Percentiles rank a stretch among this genome's conserved stretches.
Evolutionary conservation across 2,888 invertebrate genomes (phyloP).

Genomic region (Napeogenes inachia): DNA sequence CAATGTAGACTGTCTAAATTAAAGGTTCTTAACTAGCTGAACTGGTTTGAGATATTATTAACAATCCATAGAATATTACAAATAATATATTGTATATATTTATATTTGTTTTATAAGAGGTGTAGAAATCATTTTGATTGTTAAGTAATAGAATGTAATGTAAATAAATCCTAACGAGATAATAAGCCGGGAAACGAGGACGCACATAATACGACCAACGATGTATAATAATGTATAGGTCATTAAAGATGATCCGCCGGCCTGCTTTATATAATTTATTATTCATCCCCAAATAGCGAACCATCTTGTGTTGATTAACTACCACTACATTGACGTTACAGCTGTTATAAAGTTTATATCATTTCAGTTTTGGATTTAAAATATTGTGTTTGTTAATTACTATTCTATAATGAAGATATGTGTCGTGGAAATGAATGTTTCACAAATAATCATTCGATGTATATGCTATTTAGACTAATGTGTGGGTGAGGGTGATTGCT

Average conservation of each 20-base stretch:
- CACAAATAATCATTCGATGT: too few species aligned
- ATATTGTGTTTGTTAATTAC: too few species aligned
- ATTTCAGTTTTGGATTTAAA: too few species aligned
- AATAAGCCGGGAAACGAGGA: conserved; percentile 29
- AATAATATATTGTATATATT: background rate
- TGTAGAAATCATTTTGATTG: background rate
- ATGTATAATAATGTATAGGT: conserved; percentile 52
- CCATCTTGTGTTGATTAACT: conserved; percentile 26
- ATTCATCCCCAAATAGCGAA: conserved; percentile 14
- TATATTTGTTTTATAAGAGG: background rate
- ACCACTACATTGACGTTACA: conserved; percentile 20
- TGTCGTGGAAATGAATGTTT: background rate
- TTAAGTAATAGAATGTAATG: background rate
- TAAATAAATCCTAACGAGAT: conserved; percentile 8
- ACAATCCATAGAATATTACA: too few species aligned
- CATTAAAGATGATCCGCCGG: conserved; percentile 49
- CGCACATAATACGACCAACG: conserved; percentile 35
- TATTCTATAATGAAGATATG: too few species aligned
- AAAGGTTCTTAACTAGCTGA: too few species aligned
- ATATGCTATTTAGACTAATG: background rate
- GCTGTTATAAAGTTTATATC: too few species aligned
- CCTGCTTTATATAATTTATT: conserved; percentile 48
- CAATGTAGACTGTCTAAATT: too few species aligned
- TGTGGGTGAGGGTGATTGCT: background rate
- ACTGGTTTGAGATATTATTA: too few species aligned